Evolutionary conservation across 1,140 invertebrate species (phyloP), one percentile per base, ranked within the genome.

Genomic region (Lasaia peninsularis): DNA sequence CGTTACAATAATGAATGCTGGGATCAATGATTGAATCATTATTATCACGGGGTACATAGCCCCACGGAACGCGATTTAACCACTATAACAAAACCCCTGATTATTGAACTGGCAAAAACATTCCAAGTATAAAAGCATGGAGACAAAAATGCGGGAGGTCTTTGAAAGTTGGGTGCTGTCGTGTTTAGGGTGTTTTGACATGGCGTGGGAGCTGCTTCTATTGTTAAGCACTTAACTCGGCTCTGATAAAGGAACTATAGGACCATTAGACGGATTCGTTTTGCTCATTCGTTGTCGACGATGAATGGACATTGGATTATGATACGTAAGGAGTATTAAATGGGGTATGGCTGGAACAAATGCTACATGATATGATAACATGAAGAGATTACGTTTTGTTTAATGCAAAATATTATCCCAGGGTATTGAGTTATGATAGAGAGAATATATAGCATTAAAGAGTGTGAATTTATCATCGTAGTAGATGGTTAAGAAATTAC

Each of bases 291-390:
- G 75, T 77, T 81, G 71, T 73, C 66, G 65, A 65, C 71, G 10
- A 80, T 80, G 67, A 82, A 88, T 82, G 78, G 73, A 78, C 74
- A 84, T 82, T 78, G 82, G 82, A 83, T 87, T 86, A 86, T 81
- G 82, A 86, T 81, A 74, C 75, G 80, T 67, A 75, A 76, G 75
- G 73, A 78, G 78, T 79, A 67, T 60, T 58, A 71, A 64, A 60
- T 66, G 67, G 65, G 73, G 74, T 52, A 52, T 54, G 28, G 35
- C 56, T 68, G 67, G 60, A 73, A 68, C 68, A 60, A 72, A 74
- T 52, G 52, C 40, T 48, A 35, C 34, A 60, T 53, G 32, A 60
- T 53, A 55, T 28, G 44, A 48, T 48, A 48, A 48, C 44, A 24
- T 21, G 18, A 48, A 5, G 18, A 48, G 40, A 21, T 48, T 21